phyloP scores from a whole-genome alignment of 1,140 invertebrate species.

The Tetramorium alpestre region DNA sequence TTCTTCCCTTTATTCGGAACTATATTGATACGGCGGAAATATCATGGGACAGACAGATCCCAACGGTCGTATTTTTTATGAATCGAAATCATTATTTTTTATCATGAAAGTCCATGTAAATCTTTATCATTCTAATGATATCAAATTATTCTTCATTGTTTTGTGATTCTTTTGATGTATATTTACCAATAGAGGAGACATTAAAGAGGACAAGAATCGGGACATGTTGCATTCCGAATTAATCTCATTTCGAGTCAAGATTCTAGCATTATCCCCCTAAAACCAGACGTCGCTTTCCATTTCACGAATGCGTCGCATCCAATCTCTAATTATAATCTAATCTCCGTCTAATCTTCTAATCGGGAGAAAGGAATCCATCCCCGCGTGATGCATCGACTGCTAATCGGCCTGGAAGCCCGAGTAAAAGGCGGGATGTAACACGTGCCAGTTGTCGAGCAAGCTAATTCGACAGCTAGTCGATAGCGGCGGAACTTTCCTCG shows the following conservation, averaged over 20 bases:
- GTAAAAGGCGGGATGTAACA: constrained; percentile 28
- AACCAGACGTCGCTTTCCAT: constrained; percentile 1
- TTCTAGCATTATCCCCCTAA: background rate
- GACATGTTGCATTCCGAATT: background rate
- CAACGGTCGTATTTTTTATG: background rate
- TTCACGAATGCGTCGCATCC: background rate
- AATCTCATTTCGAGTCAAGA: background rate
- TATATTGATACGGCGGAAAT: constrained; percentile 23
- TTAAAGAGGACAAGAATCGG: background rate
- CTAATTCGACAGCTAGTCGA: constrained; percentile 65
- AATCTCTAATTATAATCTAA: constrained; percentile 36
- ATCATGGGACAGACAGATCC: background rate
- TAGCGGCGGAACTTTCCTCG: constrained; percentile 66
- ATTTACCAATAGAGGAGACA: background rate
- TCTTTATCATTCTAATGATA: background rate
- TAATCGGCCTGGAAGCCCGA: constrained; percentile 53
- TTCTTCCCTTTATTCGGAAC: background rate
- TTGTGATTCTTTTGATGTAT: background rate
- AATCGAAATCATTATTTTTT: background rate
- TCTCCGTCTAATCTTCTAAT: constrained; percentile 65
- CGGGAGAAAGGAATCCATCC: constrained; percentile 33
- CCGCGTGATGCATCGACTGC: constrained; percentile 1
- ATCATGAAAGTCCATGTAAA: background rate
- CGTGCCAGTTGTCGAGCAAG: constrained; percentile 26
- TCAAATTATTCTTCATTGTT: background rate